Evolutionary conservation across 1,140 invertebrate genomes (phyloP).

Genomic region (Leptinotarsa lineolata): DNA sequence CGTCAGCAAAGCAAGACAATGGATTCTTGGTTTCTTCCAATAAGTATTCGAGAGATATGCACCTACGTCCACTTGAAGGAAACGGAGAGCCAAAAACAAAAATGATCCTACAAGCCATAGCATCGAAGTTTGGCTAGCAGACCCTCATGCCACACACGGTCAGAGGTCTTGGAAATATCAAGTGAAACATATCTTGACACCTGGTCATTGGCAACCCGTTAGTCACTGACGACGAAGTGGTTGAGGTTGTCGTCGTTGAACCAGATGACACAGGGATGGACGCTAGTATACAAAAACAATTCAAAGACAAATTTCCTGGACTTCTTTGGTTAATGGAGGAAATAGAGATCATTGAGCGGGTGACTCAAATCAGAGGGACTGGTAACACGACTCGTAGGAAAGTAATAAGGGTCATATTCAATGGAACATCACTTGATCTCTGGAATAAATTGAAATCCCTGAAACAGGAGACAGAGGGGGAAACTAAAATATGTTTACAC

Average conservation of each 20-base stretch:
- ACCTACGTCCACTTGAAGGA: no score
- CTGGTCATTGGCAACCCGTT: slow-evolving; percentile 30
- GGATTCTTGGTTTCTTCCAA: no score
- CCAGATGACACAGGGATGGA: slow-evolving; percentile 29
- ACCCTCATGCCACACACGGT: no score
- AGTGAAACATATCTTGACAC: no score
- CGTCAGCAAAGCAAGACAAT: no score
- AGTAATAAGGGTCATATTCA: slow-evolving; percentile 21
- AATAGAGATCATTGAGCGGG: slow-evolving; percentile 30
- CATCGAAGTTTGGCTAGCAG: no score
- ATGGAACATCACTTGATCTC: slow-evolving; percentile 12
- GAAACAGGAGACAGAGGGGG: slow-evolving; percentile 9
- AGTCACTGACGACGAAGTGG: background rate
- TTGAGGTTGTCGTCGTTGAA: slow-evolving; percentile 31
- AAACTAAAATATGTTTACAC: background rate
- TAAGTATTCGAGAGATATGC: no score
- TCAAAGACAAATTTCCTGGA: slow-evolving; percentile 29
- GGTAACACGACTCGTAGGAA: background rate
- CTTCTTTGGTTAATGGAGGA: slow-evolving; percentile 12
- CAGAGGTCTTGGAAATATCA: no score
- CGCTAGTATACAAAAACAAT: slow-evolving; percentile 26
- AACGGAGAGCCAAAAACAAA: no score
- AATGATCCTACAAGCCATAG: no score
- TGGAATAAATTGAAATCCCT: slow-evolving; percentile 10
- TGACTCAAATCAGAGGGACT: slow-evolving; percentile 4